Conservation (phyloP, 1,140 invertebrate species). For the Aricia agestis region DNA sequence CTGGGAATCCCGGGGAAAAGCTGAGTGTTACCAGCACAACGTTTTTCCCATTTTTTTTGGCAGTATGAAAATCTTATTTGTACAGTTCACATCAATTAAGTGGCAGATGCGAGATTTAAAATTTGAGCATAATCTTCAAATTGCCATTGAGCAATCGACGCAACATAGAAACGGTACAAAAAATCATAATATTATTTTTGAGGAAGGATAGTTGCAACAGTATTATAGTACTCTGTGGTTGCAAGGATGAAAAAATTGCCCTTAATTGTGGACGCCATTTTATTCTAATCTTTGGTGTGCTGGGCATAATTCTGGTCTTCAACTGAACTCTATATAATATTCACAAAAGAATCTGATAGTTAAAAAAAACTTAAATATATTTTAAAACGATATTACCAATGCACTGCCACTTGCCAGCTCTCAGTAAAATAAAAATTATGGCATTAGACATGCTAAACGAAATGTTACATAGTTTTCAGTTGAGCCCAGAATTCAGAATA, state of each 20-base stretch:
- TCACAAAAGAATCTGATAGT: too few species aligned
- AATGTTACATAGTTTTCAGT: slow-evolving; percentile 36
- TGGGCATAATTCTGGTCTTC: slow-evolving; percentile 54
- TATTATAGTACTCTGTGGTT: too few species aligned
- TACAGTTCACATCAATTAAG: neutral
- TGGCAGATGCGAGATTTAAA: neutral
- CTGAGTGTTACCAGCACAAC: neutral
- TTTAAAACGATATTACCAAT: slow-evolving; percentile 4
- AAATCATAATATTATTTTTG: slow-evolving; percentile 14
- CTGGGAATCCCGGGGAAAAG: neutral
- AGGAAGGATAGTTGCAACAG: slow-evolving; percentile 6
- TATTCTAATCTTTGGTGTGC: slow-evolving; percentile 74
- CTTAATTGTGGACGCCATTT: slow-evolving; percentile 53
- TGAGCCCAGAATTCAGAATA: slow-evolving; percentile 36
- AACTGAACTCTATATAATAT: slow-evolving; percentile 39
- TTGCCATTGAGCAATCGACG: slow-evolving; percentile 64
- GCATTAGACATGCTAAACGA: slow-evolving; percentile 18
- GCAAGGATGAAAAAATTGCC: slow-evolving; percentile 33
- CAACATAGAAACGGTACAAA: slow-evolving; percentile 29
- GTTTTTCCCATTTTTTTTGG: neutral
- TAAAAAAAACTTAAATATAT: neutral
- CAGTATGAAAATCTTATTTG: neutral
- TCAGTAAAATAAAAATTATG: too few species aligned
- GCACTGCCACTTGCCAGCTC: too few species aligned
- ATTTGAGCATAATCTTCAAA: slow-evolving; percentile 65